phyloP scores from a whole-genome alignment of 2,888 invertebrate genomes.

The Maniola hyperantus region DNA sequence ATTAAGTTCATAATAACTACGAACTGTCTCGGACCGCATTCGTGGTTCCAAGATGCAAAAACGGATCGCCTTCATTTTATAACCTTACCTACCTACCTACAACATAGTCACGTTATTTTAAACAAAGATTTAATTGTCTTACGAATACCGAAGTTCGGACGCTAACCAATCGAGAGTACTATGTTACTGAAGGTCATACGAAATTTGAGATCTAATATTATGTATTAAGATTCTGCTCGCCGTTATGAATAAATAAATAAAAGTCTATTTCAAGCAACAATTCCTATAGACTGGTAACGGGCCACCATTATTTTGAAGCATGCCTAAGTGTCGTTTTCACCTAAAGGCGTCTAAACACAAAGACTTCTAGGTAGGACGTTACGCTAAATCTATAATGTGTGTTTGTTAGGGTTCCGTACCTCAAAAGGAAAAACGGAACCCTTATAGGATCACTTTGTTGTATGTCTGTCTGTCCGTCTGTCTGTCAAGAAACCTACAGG shows the following conservation, averaged over 20 bases:
- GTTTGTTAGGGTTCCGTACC: too few relatives aligned
- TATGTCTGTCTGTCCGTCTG: too few relatives aligned
- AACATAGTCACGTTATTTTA: conserved; percentile 35
- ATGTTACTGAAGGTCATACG: conserved; percentile 62
- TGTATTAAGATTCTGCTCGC: conserved; percentile 60
- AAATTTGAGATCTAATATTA: conserved; percentile 29
- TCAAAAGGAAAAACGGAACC: too few relatives aligned
- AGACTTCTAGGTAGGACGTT: too few relatives aligned
- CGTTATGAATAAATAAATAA: background rate
- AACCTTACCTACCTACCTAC: conserved; percentile 31
- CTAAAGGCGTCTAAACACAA: too few relatives aligned
- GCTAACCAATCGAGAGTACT: conserved; percentile 62
- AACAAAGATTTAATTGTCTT: conserved; percentile 34
- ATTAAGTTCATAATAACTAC: conserved; percentile 3
- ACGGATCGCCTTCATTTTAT: conserved; percentile 28
- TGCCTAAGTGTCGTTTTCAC: too few relatives aligned
- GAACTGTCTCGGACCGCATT: conserved; percentile 15
- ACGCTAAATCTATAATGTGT: too few relatives aligned
- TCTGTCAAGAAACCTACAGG: too few relatives aligned
- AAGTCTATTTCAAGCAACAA: too few relatives aligned
- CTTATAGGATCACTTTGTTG: too few relatives aligned
- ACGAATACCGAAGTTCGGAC: conserved; percentile 46
- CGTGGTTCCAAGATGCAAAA: conserved; percentile 16
- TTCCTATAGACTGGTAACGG: too few relatives aligned
- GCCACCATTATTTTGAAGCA: too few relatives aligned